Conservation (phyloP, 2,888 invertebrate species). For the Dromius quadrimaculatus region DNA sequence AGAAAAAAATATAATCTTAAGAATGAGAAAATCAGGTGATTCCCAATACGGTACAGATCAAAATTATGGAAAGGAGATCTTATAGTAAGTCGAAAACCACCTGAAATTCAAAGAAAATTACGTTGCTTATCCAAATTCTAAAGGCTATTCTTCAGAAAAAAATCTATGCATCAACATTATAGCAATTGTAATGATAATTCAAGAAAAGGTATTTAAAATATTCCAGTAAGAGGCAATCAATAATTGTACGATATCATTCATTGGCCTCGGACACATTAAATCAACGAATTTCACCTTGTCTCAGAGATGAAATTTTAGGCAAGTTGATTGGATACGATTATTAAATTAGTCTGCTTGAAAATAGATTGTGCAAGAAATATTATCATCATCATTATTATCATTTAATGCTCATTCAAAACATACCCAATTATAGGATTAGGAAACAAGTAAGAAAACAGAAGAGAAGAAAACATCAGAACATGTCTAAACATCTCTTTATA, state of each 20-base stretch:
- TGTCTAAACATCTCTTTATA: no score
- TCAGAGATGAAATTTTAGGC: neutral
- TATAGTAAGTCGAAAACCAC: neutral
- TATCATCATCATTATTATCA: neutral
- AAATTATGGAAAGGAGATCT: neutral
- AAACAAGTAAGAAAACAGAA: no score
- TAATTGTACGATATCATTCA: neutral
- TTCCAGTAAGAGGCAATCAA: neutral
- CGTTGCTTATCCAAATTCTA: neutral
- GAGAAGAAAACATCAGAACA: no score
- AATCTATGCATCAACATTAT: conserved; percentile 9
- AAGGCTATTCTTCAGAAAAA: neutral
- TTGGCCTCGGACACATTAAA: neutral
- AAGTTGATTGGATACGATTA: neutral
- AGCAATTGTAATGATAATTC: neutral
- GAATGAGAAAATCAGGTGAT: no score
- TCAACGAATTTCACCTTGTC: neutral
- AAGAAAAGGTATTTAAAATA: neutral
- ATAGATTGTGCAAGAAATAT: neutral
- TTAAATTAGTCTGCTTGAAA: neutral
- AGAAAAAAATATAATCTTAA: no score
- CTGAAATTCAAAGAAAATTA: neutral
- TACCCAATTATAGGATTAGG: no score
- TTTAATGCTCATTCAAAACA: no score
- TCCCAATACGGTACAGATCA: neutral